phyloP scores from a whole-genome alignment of 2,797 vertebrate species.

The Chloroceryle inda region DNA sequence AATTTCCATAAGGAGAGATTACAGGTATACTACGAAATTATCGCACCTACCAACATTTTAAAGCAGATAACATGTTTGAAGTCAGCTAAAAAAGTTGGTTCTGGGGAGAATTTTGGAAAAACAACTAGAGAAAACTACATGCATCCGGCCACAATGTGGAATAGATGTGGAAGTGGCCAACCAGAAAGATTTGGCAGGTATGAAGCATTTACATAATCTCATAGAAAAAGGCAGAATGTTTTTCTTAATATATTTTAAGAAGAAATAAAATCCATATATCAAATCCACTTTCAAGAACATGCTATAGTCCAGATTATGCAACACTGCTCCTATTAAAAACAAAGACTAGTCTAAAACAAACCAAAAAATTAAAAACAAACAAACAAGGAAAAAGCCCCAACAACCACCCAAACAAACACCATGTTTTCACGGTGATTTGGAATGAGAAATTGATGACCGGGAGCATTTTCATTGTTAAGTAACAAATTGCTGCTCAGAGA shows the following conservation, averaged over 20 bases:
- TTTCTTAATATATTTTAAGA: slow-evolving; percentile 7
- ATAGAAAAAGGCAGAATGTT: neutral
- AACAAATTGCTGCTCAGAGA: slow-evolving; percentile 40
- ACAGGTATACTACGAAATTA: neutral
- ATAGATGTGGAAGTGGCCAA: neutral
- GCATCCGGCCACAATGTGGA: neutral
- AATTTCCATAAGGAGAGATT: neutral
- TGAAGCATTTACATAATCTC: neutral
- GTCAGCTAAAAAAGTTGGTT: neutral
- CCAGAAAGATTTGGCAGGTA: neutral
- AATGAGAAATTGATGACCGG: neutral
- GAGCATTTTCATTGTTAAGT: slow-evolving; percentile 1
- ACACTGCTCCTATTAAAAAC: neutral
- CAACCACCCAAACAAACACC: neutral
- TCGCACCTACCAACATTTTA: neutral
- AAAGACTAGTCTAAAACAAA: neutral
- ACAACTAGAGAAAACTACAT: neutral
- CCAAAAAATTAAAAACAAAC: neutral
- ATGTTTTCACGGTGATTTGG: neutral
- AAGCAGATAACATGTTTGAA: neutral
- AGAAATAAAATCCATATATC: neutral
- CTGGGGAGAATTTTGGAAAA: neutral
- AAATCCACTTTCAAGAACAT: neutral
- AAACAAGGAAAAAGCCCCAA: neutral
- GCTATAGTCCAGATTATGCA: neutral